phyloP scores from a whole-genome alignment of 2,797 vertebrate genomes.

The Taenioides sp. region DNA sequence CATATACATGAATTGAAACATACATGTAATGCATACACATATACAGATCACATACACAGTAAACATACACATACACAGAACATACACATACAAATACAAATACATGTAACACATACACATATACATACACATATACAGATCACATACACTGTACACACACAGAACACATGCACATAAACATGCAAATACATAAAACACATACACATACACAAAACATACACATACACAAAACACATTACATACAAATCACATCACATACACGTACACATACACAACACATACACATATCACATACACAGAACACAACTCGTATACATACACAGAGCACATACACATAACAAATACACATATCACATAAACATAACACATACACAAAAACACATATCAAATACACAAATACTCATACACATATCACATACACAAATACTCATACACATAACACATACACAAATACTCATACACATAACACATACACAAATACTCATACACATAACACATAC shows the following conservation, averaged over 20 bases:
- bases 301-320: too few species aligned
- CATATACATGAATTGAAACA: constrained; percentile 7
- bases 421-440: too few species aligned
- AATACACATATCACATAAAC: not conserved
- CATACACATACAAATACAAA: too few species aligned
- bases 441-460: not conserved
- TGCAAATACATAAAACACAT: too few species aligned
- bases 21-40: not conserved
- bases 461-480: not conserved
- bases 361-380: not conserved
- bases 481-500: not conserved
- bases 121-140: not conserved
- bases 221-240: not conserved
- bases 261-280: too few species aligned
- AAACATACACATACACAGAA: too few species aligned
- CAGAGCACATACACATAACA: too few species aligned
- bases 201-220: not conserved
- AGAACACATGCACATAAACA: too few species aligned
- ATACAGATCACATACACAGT: too few species aligned
- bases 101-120: not conserved
- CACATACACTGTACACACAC: not conserved
- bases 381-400: not conserved
- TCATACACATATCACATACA: not conserved
- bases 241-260: not conserved
- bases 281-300: too few species aligned